Evolutionary conservation across 2,888 invertebrate species (phyloP).

Genomic region (Clusia tigrina): DNA sequence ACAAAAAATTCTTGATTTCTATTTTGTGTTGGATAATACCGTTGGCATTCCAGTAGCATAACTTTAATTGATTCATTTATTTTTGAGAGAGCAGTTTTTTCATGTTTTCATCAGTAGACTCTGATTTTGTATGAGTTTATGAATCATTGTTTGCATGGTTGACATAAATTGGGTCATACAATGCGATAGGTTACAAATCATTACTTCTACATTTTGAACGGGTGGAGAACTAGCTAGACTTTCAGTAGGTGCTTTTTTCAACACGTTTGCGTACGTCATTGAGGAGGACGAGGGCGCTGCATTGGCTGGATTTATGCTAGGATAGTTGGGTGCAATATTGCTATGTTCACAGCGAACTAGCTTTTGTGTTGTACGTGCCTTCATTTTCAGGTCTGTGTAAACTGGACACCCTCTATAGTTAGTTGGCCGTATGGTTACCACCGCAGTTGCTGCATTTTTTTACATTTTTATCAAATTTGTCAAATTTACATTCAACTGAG

Average conservation of each 20-base stretch:
- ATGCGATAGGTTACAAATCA: not conserved
- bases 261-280: not conserved
- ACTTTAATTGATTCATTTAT: not conserved
- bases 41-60: not conserved
- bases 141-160: not conserved
- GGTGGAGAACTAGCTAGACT: too few relatives aligned
- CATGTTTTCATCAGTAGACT: not conserved
- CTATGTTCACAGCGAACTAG: not conserved
- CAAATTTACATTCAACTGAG: not conserved
- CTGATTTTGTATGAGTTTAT: not conserved
- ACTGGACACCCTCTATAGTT: not conserved
- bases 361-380: not conserved
- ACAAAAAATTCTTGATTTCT: not conserved
- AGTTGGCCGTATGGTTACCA: not conserved
- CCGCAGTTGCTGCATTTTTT: not conserved
- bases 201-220: too few relatives aligned
- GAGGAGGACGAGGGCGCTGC: too few relatives aligned
- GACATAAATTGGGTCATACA: not conserved
- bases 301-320: not conserved
- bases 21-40: not conserved
- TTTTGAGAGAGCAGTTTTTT: not conserved
- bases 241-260: not conserved
- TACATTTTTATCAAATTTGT: too few relatives aligned
- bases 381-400: not conserved
- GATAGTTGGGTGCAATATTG: not conserved